These are phyloP conservation scores for Etheostoma nigrum DNA, from an alignment of 2,797 vertebrate species.

Conservation along the genomic window DNA sequence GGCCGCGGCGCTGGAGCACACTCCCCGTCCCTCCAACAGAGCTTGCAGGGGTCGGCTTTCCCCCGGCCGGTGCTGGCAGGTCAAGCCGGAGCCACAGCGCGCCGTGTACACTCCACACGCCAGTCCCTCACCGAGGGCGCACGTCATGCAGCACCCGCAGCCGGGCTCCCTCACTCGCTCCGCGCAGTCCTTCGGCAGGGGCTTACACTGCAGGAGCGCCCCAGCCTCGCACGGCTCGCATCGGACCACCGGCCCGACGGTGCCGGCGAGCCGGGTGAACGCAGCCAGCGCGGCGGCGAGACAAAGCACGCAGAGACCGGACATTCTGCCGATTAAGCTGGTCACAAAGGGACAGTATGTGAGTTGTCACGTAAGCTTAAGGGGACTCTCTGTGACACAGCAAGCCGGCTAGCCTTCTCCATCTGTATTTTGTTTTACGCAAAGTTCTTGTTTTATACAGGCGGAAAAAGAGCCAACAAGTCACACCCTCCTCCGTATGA, in stretches of 20 bases:
- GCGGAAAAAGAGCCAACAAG: conserved; percentile 83
- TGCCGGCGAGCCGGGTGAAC: conserved; percentile 79
- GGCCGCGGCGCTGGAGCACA: conserved; percentile 85
- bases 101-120: conserved; percentile 94
- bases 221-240: conserved; percentile 92
- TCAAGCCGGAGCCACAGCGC: conserved; percentile 90
- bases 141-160: conserved; percentile 95
- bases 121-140: conserved; percentile 87
- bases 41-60: conserved; percentile 92
- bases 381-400: conserved; percentile 79
- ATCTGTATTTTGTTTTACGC: conserved; percentile 81
- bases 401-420: conserved; percentile 81
- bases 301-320: conserved; percentile 85
- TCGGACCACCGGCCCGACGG: conserved; percentile 91
- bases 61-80: conserved; percentile 86
- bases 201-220: conserved; percentile 90
- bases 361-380: conserved; percentile 78
- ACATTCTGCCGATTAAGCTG: conserved; percentile 84
- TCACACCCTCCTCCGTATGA: conserved; percentile 89
- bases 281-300: conserved; percentile 83
- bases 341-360: conserved; percentile 76
- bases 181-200: conserved; percentile 86
- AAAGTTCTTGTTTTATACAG: conserved; percentile 90
- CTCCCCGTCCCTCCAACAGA: conserved; percentile 91
- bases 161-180: conserved; percentile 92